Evolutionary conservation across 2,888 invertebrate genomes (phyloP).

Genomic region (Spodoptera littoralis): DNA sequence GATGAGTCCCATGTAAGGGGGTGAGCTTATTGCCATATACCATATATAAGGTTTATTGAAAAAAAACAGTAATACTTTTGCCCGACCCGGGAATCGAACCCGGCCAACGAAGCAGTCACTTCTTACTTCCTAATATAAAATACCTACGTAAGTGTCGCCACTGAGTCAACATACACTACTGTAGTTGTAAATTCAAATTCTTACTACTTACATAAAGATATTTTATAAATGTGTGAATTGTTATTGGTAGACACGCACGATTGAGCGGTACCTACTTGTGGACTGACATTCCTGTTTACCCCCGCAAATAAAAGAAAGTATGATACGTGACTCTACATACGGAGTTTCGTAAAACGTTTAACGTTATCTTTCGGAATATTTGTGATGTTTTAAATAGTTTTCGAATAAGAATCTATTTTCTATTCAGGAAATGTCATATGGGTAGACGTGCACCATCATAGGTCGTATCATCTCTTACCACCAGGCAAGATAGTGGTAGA

Average conservation of each 20-base stretch:
- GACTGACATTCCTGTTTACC: slow-evolving; percentile 34
- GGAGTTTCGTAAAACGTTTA: slow-evolving; percentile 20
- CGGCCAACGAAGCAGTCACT: too few relatives aligned
- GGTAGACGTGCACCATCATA: too few relatives aligned
- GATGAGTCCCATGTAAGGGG: too few relatives aligned
- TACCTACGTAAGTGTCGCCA: not conserved
- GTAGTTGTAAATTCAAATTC: slow-evolving; percentile 44
- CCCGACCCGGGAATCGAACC: too few relatives aligned
- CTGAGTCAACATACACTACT: slow-evolving; percentile 29
- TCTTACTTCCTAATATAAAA: too few relatives aligned
- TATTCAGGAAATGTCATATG: too few relatives aligned
- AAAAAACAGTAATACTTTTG: too few relatives aligned
- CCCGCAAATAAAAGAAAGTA: slow-evolving; percentile 44
- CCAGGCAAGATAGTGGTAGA: too few relatives aligned
- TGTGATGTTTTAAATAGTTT: slow-evolving; percentile 12
- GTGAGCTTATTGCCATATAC: too few relatives aligned
- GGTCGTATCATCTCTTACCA: too few relatives aligned
- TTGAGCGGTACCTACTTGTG: slow-evolving; percentile 37
- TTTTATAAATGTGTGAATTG: not conserved
- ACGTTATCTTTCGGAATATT: slow-evolving; percentile 26
- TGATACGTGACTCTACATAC: slow-evolving; percentile 48
- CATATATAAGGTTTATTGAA: too few relatives aligned
- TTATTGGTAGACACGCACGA: slow-evolving; percentile 53
- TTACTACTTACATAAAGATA: slow-evolving; percentile 16
- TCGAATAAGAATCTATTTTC: not conserved